These are phyloP conservation scores for Folsomia manolachei DNA, from an alignment of 2,888 invertebrate species.

Conservation along the genomic window DNA sequence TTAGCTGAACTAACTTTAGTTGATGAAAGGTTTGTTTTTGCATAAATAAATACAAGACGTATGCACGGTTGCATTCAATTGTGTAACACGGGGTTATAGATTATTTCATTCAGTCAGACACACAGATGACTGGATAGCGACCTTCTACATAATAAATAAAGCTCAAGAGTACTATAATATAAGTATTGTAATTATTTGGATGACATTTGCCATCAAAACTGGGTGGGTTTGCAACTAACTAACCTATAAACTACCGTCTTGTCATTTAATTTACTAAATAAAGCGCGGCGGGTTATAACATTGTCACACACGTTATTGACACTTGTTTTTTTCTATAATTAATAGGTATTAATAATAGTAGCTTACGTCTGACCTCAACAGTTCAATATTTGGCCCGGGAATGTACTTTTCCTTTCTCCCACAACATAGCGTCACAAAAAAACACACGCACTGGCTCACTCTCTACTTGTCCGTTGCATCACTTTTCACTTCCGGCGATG, in stretches of 20 bases:
- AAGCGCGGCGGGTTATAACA: conserved; percentile 6
- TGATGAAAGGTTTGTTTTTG: too few species aligned
- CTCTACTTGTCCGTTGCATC: conserved; percentile 49
- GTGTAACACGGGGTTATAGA: too few species aligned
- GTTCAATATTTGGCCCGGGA: conserved; percentile 17
- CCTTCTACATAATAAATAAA: conserved; percentile 37
- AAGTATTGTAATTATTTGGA: conserved; percentile 7
- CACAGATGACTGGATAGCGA: conserved; percentile 10
- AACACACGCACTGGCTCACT: conserved; percentile 14
- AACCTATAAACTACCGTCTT: background rate
- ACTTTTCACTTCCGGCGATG: conserved; percentile 50
- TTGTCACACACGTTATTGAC: conserved; percentile 10
- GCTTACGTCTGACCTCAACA: background rate
- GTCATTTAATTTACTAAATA: background rate
- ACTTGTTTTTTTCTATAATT: conserved; percentile 1
- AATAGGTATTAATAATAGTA: background rate
- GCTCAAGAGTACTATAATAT: conserved; percentile 39
- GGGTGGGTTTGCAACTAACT: conserved; percentile 22
- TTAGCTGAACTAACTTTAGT: too few species aligned
- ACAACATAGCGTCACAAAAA: background rate
- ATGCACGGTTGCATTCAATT: too few species aligned
- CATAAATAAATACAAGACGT: too few species aligned
- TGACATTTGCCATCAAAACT: conserved; percentile 1
- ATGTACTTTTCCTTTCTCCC: conserved; percentile 12
- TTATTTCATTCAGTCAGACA: background rate